Evolutionary conservation across 2,113 vertebrate genomes (phyloP), one percentile per base, ranked within the genome.

Genomic region (Aspidoscelis tigris): DNA sequence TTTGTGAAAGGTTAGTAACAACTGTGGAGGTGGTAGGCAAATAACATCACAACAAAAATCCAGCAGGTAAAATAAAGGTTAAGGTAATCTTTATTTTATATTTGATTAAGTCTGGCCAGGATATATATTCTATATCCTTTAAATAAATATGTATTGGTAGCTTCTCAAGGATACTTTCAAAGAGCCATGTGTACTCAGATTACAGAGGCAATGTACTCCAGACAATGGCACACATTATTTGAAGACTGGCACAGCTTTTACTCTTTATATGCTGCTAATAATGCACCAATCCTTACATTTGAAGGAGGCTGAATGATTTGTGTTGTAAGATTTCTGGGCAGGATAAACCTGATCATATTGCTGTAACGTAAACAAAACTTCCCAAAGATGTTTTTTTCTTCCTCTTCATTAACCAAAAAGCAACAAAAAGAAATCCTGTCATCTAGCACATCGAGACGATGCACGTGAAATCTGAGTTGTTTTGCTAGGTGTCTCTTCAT

Each of bases 401-500:
- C 58, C 16, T 18, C 3, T 4, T 16, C 4, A 16, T 90, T 83
- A 85, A 70, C 76, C 50, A 70, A 43, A n/a, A 74, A 68, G 81
- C 1, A 47, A 73, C 81, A 89, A 87, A 85, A 95, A 4, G 39
- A 0, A 12, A 94, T 43, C 95, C 92, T 77, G 93, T 91, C 88
- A 88, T 80, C 9, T 88, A 61, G 24, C 80, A 44, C 84, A 81
- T 26, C 94, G 93, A n/a, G 96, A 86, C 12, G 97, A 97, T 1
- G 96, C 92, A 82, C 98, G 97, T 81, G 95, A 93, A 87, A 99
- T 98, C 85, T 98, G 98, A 2, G 98, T 99, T 0, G 97, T 97
- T 92, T 97, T 98, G 95, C 97, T 98, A 24, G 98, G 98, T 0
- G 97, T 98, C 91, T 99, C 98, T 0, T 96, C 97, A 26, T 98